Base-by-base conservation (phyloP, 1,140 invertebrate genomes). In the Antheraea mylitta region DNA sequence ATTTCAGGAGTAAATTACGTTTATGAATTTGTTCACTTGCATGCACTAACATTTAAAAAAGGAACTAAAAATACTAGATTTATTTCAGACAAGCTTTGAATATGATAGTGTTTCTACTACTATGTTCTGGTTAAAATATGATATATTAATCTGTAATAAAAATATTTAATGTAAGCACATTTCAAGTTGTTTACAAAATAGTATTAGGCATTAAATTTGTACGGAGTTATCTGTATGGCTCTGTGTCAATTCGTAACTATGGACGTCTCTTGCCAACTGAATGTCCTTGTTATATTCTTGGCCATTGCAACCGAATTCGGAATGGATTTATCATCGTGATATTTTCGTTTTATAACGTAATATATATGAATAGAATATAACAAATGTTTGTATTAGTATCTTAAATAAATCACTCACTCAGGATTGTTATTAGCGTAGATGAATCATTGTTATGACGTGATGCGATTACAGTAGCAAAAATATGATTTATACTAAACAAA, bases 181-280 rank as follows among this genome's bases (percentile, higher is more conserved):
- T 42, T 10, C 22, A 42, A 11, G 38, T 42, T 42, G 38, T 42
- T 42, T 42, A 10, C 38, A 42, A 42, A 42, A 10, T 42, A 42
- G 5, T 53, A 42, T 42, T 42, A 8, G 38, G 38, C 11, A 42
- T 8, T 11, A 53, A n/a, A 53, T 6, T 53, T 42, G 7, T 42
- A 10, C 38, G 45, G 10, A 16, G 45, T 53, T 53, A 53, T 53
- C 45, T 53, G 11, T 19, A 65, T 65, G 64, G 64, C 64, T 65
- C 18, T 48, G 19, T 65, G 42, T 65, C 64, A 65, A 65, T 65
- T 42, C 42, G 48, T 42, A 65, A 7, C 67, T 77, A 80, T 78
- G 69, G 70, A 75, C 69, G 75, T 66, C 67, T 69, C 67, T 70
- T 77, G 70, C 74, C 81, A 87, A 85, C 85, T 84, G 61, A 30